Conservation (phyloP, 2,888 invertebrate genomes). For the Drosophila rellima region DNA sequence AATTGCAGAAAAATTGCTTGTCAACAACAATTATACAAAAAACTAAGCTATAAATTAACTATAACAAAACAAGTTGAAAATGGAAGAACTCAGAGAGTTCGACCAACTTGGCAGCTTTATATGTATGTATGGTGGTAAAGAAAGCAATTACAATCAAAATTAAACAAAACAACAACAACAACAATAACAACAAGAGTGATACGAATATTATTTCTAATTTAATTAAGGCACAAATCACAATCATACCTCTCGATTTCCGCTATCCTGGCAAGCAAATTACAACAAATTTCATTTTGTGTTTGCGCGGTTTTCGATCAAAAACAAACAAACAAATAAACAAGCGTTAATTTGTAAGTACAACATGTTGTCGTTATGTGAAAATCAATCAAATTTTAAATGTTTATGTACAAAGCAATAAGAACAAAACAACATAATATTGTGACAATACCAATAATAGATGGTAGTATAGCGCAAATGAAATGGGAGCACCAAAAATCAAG, state of each 20-base stretch:
- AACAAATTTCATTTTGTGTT: slow-evolving; percentile 84
- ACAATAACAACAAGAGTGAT: slow-evolving; percentile 27
- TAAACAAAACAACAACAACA: slow-evolving; percentile 8
- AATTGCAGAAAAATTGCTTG: slow-evolving; percentile 18
- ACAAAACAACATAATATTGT: slow-evolving; percentile 25
- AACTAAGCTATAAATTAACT: slow-evolving; percentile 10
- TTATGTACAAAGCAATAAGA: slow-evolving; percentile 40
- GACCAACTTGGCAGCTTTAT: not conserved
- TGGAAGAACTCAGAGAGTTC: not conserved
- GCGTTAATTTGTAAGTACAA: slow-evolving; percentile 70
- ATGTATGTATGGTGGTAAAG: not conserved
- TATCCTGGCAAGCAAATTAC: slow-evolving; percentile 88
- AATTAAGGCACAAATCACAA: slow-evolving; percentile 74
- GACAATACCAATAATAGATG: slow-evolving; percentile 18
- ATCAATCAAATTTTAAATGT: slow-evolving; percentile 3
- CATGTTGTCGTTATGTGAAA: slow-evolving; percentile 51
- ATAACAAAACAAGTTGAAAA: not conserved
- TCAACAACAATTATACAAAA: slow-evolving; percentile 17
- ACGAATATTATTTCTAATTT: slow-evolving; percentile 45
- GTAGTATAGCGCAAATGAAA: slow-evolving; percentile 26
- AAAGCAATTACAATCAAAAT: not conserved
- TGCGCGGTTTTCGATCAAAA: slow-evolving; percentile 79
- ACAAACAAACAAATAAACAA: slow-evolving; percentile 60
- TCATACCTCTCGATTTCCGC: slow-evolving; percentile 90
- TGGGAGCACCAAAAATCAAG: slow-evolving; percentile 14